Base-by-base conservation (phyloP, 2,888 invertebrate species). In the Endotricha flammealis region DNA sequence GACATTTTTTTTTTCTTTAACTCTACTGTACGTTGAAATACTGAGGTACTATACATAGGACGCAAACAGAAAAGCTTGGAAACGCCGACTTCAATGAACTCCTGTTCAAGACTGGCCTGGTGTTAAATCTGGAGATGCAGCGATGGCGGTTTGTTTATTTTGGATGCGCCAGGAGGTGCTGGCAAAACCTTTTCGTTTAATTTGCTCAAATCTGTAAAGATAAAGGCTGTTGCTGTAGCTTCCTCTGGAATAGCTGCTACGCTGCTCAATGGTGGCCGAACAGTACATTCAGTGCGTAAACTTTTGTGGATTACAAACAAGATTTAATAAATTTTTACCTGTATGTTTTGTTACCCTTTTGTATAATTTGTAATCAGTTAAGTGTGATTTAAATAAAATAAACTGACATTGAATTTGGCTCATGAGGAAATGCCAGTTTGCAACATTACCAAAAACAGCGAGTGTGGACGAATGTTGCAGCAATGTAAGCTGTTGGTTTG, bases 101-200 rank as follows among this genome's bases (percentile, higher is more conserved):
- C 6, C 20, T 20, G 20, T 20, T 20, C 20, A 20, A n/a, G n/a
- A 20, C n/a, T 20, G 20, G 20, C 20, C 20, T 20, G 64, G 68
- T 38, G 46, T 20, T n/a, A 20, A 20, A 20, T 20, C 20, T 20
- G 20, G 20, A 20, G 20, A 20, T 65, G 6, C 42, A 66, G 27
- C 47, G 49, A 14, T 4, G 16, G 16, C 3, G 16, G 16, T 16
- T 16, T 16, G 16, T 16, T 16, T 16, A 4, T 16, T 16, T 16
- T 16, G 16, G 16, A 16, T 16, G 16, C 16, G 3, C 16, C 16
- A 16, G 16, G 16, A 16, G 16, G 16, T 6, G 6, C 16, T 16
- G 16, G 16, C 6, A 16, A 16, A 16, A 16, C 16, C 16, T 16
- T 4, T 16, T 4, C 6, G 3, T 16, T 16, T 4, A 16, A 16